Conservation (phyloP, 2,113 vertebrate genomes). For the Cyanoliseus patagonus region DNA sequence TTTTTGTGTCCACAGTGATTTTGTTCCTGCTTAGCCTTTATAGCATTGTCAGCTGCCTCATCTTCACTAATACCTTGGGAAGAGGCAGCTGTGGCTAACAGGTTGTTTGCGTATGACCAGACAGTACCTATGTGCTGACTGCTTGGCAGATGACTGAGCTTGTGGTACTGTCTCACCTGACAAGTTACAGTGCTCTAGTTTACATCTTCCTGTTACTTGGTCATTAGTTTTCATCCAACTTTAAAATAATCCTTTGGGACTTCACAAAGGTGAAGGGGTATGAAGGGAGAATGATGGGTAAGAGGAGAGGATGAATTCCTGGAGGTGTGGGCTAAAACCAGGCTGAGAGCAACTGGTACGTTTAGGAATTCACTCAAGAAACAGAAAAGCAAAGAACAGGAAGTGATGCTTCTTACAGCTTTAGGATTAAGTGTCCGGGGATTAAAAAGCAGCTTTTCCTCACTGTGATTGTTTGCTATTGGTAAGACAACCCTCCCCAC, state of each 20-base stretch:
- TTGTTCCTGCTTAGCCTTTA: neutral
- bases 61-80: neutral
- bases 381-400: neutral
- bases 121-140: accelerated
- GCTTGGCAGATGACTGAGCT: neutral
- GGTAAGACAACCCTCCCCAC: neutral
- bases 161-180: accelerated
- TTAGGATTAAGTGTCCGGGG: neutral
- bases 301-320: neutral
- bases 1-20: neutral
- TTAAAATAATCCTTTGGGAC: neutral
- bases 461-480: accelerated
- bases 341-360: accelerated
- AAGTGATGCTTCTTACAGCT: neutral
- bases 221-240: neutral
- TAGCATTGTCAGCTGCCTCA: accelerated
- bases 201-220: neutral
- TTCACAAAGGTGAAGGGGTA: neutral
- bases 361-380: neutral
- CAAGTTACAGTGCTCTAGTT: accelerated
- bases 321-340: neutral
- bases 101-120: neutral
- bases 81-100: neutral
- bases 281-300: neutral
- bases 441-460: neutral